phyloP scores from a whole-genome alignment of 2,888 invertebrate species.

The Hipparchia sbordonii region DNA sequence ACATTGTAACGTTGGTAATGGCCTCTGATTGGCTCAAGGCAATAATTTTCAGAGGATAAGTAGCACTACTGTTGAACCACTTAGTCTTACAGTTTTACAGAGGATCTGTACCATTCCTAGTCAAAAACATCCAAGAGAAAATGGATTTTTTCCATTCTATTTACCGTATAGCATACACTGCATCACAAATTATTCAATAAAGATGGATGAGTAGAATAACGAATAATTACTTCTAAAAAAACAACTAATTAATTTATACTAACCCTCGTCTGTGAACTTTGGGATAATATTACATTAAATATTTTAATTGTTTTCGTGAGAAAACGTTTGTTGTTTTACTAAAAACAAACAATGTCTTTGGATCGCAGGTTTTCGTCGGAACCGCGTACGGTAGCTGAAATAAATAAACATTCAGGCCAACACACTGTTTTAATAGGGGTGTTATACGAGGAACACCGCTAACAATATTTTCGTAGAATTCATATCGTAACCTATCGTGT shows the following conservation, averaged over 20 bases:
- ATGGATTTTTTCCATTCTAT: neutral
- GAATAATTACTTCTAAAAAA: conserved; percentile 46
- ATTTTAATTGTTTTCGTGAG: conserved; percentile 48
- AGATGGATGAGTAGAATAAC: neutral
- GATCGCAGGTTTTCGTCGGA: conserved; percentile 31
- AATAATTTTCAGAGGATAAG: too few species aligned
- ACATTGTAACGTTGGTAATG: too few species aligned
- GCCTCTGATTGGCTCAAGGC: too few species aligned
- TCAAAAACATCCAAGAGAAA: too few species aligned
- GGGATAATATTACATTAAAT: conserved; percentile 23
- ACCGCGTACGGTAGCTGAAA: conserved; percentile 41
- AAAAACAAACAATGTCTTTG: conserved; percentile 49
- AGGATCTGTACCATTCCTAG: too few species aligned
- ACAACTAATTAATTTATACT: conserved; percentile 56
- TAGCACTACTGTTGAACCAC: too few species aligned
- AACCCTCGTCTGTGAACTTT: conserved; percentile 43
- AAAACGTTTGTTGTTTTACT: conserved; percentile 53
- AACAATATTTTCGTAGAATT: conserved; percentile 23
- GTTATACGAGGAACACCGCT: conserved; percentile 23
- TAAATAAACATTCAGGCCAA: conserved; percentile 40
- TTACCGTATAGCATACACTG: neutral
- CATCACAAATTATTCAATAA: neutral
- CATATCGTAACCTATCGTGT: neutral
- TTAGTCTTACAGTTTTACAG: too few species aligned
- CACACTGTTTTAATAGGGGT: conserved; percentile 33